Conservation (phyloP, 1,140 invertebrate genomes). For the Aricia agestis region DNA sequence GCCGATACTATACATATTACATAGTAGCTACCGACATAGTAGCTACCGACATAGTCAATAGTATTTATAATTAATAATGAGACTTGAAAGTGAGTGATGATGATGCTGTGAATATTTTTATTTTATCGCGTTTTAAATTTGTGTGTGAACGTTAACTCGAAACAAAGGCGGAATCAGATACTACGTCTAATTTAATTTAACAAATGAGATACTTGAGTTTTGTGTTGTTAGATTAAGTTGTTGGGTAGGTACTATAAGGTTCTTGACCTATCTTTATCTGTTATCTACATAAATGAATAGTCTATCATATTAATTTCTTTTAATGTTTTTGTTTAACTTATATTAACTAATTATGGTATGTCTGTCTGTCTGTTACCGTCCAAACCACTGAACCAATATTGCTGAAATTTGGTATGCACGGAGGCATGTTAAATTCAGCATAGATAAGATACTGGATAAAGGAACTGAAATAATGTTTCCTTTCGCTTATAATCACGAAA, state of each 20-base stretch:
- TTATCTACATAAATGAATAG: background rate
- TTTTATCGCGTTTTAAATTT: slow-evolving; percentile 1
- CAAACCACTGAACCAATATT: too few relatives aligned
- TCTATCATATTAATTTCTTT: background rate
- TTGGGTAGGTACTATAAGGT: background rate
- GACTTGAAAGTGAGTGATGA: slow-evolving; percentile 51
- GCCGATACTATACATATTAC: slow-evolving; percentile 17
- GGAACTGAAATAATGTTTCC: too few relatives aligned
- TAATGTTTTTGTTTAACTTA: background rate
- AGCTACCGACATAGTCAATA: slow-evolving; percentile 4
- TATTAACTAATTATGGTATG: too few relatives aligned
- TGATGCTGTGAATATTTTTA: slow-evolving; percentile 5
- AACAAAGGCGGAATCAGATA: slow-evolving; percentile 2
- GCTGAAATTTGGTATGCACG: too few relatives aligned
- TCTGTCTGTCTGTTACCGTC: too few relatives aligned
- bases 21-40: slow-evolving; percentile 13
- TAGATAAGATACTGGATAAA: too few relatives aligned
- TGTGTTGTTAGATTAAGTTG: background rate
- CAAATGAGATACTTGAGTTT: background rate
- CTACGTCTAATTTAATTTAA: background rate
- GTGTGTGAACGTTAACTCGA: background rate
- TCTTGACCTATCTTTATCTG: background rate
- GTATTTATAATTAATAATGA: slow-evolving; percentile 40
- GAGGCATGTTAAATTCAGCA: too few relatives aligned
- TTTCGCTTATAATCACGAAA: too few relatives aligned